Base-by-base conservation (phyloP, 2,888 invertebrate species). In the Parascotia fuliginaria region DNA sequence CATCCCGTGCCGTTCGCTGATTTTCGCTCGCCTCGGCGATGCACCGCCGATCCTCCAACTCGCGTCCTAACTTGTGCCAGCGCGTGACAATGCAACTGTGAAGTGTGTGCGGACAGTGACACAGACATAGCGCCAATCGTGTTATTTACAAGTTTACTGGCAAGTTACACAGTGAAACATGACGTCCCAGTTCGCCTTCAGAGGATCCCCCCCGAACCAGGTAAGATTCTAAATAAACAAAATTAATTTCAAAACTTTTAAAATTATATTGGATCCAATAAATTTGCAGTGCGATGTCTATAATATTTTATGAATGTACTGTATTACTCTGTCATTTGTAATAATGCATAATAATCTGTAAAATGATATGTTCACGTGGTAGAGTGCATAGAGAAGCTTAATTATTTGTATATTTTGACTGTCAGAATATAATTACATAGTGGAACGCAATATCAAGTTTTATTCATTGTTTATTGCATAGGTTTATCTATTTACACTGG, bases 121-220 rank as follows among this genome's bases (percentile, higher is more conserved):
- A 75, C 74, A 66, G 67, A 81, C 80, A 68, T 73, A 75, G 67
- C 63, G 68, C 73, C 70, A 70, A 70, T 71, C 81, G 85, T 85
- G 86, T 73, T 79, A 72, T 75, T 75, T 72, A 74, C 74, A 73
- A 77, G 80, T 80, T 81, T 70, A 71, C 61, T 65, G 59, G 49
- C 80, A 70, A 80, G 70, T 78, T 83, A 65, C 60, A 70, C 67
- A 78, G 85, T 84, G 82, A 78, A 85, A 83, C 78, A 92, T 92
- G 92, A 92, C 92, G 57, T 92, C 92, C 64, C 92, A 92, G 75
- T 92, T 92, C 70, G 92, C 92, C 66, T 92, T 92, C 82, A 77
- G 92, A 80, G 92, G 92, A 85, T 92, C 92, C 61, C 92, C 92
- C 47, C 92, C 92, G 45, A 92, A 91, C 70, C 92, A 92, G 92